These are phyloP conservation scores for Cetonia aurata DNA, from an alignment of 2,888 invertebrate genomes.

Conservation along the genomic window DNA sequence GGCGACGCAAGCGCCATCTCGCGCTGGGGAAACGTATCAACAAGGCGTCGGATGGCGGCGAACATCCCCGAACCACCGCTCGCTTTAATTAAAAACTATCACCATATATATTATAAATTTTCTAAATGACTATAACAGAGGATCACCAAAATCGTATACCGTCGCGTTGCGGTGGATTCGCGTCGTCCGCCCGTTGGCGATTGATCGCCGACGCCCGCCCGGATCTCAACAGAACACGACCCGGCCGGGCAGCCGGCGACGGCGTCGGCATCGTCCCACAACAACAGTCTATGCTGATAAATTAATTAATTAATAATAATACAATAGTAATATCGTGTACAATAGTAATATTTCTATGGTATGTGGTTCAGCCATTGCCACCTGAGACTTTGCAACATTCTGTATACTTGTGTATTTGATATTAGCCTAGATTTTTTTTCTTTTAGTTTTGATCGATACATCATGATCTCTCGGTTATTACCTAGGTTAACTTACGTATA, in stretches of 20 bases:
- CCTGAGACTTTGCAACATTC: conserved; percentile 68
- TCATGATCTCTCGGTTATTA: conserved; percentile 47
- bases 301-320: conserved; percentile 48
- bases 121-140: conserved; percentile 55
- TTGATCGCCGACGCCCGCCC: conserved; percentile 17
- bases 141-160: conserved; percentile 59
- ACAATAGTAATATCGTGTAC: conserved; percentile 50
- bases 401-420: conserved; percentile 64
- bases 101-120: conserved; percentile 50
- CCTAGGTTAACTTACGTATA: conserved; percentile 67
- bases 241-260: conserved; percentile 19
- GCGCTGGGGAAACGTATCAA: conserved; percentile 51
- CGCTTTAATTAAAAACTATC: conserved; percentile 51
- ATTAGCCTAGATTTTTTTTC: conserved; percentile 45
- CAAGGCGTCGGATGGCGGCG: conserved; percentile 51
- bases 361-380: conserved; percentile 63
- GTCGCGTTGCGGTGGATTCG: conserved; percentile 31
- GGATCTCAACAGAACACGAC: conserved; percentile 40
- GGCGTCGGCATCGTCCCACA: conserved; percentile 38
- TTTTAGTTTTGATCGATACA: conserved; percentile 37
- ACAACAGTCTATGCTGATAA: conserved; percentile 53
- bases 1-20: conserved; percentile 47
- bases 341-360: conserved; percentile 56
- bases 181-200: conserved; percentile 21
- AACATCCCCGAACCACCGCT: conserved; percentile 41